Base-by-base conservation (phyloP, 2,888 invertebrate species). In the Heliconius ismenius region DNA sequence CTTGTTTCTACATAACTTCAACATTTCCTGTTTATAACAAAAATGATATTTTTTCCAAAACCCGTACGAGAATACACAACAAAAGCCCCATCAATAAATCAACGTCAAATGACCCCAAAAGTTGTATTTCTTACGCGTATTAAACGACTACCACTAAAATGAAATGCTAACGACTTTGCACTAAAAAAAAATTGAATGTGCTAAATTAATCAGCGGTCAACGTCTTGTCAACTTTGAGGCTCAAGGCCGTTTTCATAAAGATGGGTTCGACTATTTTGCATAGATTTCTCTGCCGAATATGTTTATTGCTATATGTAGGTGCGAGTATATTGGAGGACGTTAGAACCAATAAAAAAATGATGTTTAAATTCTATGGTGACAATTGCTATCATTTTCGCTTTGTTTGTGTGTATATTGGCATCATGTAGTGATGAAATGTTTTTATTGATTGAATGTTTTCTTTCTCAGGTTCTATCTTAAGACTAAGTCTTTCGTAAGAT, bases 131-230 rank as follows among this genome's bases (percentile, higher is more conserved):
- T 82, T 75, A 64, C 63, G 70, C 72, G 77, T 77, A 79, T 79
- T 76, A 67, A 76, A 74, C 76, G 76, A 80, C 76, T 81, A 78
- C 74, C 74, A 32, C 78, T 79, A 80, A 82, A 83, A 81, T 82
- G 75, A 82, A 81, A 83, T 81, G 80, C 75, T 81, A 83, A 80
- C 81, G 79, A 80, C 78, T 79, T 78, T 77, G 79, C 65, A 76
- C 79, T 79, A 82, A 81, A 83, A 84, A 49, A 58, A 84, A 82
- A 75, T 69, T 78, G 76, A 83, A 83, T 84, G 83, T 84, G 81
- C 82, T 84, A 83, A 86, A 86, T 86, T 86, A 87, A 85, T 86
- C 82, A 84, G 80, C 82, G 86, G 84, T 82, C 86, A 82, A 85
- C 83, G 85, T 83, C 86, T 82, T 87, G 87, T 86, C 87, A 87